These are phyloP conservation scores for Malaclemys terrapin DNA, from an alignment of 2,113 vertebrate genomes.

Conservation along the genomic window DNA sequence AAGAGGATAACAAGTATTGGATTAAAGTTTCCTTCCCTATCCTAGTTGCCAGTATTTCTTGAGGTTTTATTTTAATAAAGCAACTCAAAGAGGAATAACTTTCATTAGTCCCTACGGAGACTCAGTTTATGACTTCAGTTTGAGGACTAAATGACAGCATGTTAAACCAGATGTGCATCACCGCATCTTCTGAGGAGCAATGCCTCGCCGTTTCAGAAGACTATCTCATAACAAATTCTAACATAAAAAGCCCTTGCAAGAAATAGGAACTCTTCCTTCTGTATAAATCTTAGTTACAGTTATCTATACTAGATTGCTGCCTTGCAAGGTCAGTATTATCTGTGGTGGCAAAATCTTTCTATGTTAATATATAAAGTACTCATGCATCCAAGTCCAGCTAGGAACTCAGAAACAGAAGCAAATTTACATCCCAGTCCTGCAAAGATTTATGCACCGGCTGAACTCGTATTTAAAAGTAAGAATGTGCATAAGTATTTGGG, in stretches of 20 bases:
- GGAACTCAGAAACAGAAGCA: constrained; percentile 43
- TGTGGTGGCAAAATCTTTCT: constrained; percentile 56
- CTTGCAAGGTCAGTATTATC: constrained; percentile 41
- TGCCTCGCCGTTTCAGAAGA: background rate
- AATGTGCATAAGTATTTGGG: background rate
- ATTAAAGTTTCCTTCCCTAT: constrained; percentile 62
- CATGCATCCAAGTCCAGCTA: constrained; percentile 37
- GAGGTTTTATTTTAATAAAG: constrained; percentile 46
- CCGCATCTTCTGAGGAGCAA: constrained; percentile 19
- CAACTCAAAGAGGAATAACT: constrained; percentile 57
- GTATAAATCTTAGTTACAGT: constrained; percentile 4
- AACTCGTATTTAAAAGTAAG: background rate
- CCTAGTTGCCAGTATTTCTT: constrained; percentile 54
- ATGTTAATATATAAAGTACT: constrained; percentile 50
- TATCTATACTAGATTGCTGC: constrained; percentile 43
- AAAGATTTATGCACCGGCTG: background rate
- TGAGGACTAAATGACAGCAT: constrained; percentile 36
- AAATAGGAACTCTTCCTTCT: constrained; percentile 36
- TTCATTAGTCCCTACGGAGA: constrained; percentile 39
- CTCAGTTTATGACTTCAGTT: constrained; percentile 45
- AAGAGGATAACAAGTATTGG: constrained; percentile 70
- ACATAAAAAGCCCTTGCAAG: constrained; percentile 14
- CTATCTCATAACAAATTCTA: constrained; percentile 39
- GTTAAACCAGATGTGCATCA: constrained; percentile 30
- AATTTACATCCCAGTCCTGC: background rate